Conservation (phyloP, 2,113 vertebrate species). For the Microtus montanus region DNA sequence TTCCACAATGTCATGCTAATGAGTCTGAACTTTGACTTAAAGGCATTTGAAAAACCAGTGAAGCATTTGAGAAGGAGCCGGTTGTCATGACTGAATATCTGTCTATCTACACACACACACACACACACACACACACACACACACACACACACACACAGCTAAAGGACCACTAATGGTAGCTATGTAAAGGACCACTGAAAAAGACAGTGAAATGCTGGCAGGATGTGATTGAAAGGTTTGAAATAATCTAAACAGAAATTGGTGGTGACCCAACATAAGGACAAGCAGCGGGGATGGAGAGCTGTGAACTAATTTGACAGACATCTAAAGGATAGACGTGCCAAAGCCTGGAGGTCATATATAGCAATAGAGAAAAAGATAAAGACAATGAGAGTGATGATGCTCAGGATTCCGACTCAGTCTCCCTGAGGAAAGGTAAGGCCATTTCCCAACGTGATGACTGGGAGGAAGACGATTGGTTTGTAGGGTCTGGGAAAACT, state of each 20-base stretch:
- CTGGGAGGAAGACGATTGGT: background rate
- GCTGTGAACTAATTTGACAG: background rate
- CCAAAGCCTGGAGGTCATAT: background rate
- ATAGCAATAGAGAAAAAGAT: background rate
- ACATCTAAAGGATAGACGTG: background rate
- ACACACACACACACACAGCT: background rate
- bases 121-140: too few species aligned
- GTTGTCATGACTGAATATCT: background rate
- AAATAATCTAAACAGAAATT: conserved; percentile 1
- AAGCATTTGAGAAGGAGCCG: background rate
- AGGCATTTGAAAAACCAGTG: background rate
- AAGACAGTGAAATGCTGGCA: background rate
- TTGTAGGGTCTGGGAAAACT: background rate
- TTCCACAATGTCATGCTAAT: background rate
- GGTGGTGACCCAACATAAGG: background rate
- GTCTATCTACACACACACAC: background rate
- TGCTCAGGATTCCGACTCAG: background rate
- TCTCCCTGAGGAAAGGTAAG: background rate
- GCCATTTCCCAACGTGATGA: background rate
- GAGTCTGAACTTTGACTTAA: conserved; percentile 27
- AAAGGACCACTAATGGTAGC: background rate
- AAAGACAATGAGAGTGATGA: background rate
- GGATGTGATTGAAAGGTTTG: background rate
- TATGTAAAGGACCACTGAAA: background rate
- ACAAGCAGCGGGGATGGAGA: background rate